Conservation (phyloP, 2,888 invertebrate species). For the Slavum lentiscoides region DNA sequence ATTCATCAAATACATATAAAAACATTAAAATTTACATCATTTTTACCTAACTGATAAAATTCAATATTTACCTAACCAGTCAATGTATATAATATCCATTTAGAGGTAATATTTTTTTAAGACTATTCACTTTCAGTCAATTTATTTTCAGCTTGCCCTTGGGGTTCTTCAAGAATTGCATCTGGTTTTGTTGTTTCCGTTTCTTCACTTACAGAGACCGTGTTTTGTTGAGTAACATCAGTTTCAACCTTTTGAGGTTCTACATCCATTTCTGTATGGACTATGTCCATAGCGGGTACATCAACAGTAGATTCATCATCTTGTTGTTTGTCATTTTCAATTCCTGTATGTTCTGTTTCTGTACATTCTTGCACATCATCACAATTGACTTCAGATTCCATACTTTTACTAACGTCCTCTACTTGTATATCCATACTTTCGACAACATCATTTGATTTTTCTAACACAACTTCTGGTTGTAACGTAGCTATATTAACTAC, state of each 20-base stretch:
- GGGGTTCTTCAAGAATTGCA: slow-evolving; percentile 11
- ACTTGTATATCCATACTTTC: slow-evolving; percentile 42
- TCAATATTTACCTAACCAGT: slow-evolving; percentile 45
- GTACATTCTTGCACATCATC: slow-evolving; percentile 9
- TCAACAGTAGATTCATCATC: slow-evolving; percentile 5
- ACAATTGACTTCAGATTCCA: slow-evolving; percentile 6
- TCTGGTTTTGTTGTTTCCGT: not conserved
- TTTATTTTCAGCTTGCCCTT: slow-evolving; percentile 32
- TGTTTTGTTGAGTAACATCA: slow-evolving; percentile 5
- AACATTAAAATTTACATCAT: slow-evolving; percentile 28
- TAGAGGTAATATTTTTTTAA: slow-evolving; percentile 37
- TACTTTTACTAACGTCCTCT: slow-evolving; percentile 14
- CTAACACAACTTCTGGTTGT: slow-evolving; percentile 13
- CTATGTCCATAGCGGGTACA: not conserved
- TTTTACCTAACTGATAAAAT: slow-evolving; percentile 36
- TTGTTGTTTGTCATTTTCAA: slow-evolving; percentile 27
- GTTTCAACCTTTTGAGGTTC: slow-evolving; percentile 15
- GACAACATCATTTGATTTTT: slow-evolving; percentile 7
- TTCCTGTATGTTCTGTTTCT: slow-evolving; percentile 1
- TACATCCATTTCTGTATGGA: slow-evolving; percentile 22
- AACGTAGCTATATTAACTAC: not conserved
- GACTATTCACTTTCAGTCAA: slow-evolving; percentile 45
- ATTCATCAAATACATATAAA: slow-evolving; percentile 39
- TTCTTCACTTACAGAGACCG: slow-evolving; percentile 17
- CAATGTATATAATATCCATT: slow-evolving; percentile 32